Conservation (phyloP, 2,888 invertebrate genomes). For the Laothoe populi region DNA sequence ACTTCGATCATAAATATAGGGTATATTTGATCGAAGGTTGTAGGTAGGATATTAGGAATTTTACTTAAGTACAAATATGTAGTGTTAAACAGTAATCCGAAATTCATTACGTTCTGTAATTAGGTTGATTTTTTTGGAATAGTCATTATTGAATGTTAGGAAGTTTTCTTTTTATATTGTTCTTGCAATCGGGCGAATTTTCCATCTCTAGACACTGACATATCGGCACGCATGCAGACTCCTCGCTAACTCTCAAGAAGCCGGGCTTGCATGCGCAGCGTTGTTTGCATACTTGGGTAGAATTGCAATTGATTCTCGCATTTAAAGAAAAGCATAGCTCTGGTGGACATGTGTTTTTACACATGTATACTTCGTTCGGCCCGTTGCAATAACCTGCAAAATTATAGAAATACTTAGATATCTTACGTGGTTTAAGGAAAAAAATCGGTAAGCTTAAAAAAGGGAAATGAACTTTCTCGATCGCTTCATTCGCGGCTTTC, state of each 20-base stretch:
- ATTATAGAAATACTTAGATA: background rate
- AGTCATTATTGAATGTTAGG: background rate
- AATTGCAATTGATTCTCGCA: constrained; percentile 38
- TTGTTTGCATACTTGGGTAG: constrained; percentile 29
- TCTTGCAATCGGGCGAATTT: constrained; percentile 31
- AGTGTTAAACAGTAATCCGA: too few species aligned
- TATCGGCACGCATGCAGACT: constrained; percentile 44
- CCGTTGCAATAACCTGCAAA: constrained; percentile 24
- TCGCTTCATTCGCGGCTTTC: too few species aligned
- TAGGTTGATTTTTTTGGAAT: too few species aligned
- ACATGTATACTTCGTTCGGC: constrained; percentile 38
- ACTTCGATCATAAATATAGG: too few species aligned
- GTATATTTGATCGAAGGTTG: too few species aligned
- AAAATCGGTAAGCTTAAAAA: too few species aligned
- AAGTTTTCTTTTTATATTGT: background rate
- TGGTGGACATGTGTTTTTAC: constrained; percentile 46
- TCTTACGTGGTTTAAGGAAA: background rate
- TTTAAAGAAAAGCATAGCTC: constrained; percentile 41
- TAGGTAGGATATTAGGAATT: too few species aligned
- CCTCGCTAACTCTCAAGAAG: constrained; percentile 39
- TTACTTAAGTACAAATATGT: too few species aligned
- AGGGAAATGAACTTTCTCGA: too few species aligned
- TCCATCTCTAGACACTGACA: constrained; percentile 41
- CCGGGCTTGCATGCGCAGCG: constrained; percentile 50
- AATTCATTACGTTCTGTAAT: too few species aligned